Evolutionary conservation across 2,797 vertebrate species (phyloP).

Genomic region (Rallus crepitans): DNA sequence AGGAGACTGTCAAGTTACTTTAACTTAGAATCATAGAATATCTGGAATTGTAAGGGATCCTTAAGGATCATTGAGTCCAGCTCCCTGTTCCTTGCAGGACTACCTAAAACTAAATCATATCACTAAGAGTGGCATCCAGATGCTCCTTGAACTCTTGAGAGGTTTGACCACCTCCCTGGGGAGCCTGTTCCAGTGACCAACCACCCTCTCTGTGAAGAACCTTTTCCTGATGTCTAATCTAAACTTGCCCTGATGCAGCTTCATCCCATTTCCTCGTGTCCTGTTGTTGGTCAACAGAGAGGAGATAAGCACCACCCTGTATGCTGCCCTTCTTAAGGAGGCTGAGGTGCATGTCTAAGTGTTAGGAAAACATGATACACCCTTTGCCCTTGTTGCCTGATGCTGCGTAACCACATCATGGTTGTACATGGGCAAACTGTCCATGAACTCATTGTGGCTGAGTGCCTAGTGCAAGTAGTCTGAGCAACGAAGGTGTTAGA

Average conservation of each 20-base stretch:
- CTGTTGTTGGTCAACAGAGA: not conserved
- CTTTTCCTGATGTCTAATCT: not conserved
- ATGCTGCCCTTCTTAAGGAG: not conserved
- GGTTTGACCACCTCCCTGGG: not conserved
- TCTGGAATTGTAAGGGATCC: not conserved
- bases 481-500: not conserved
- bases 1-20: not conserved
- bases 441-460: accelerated
- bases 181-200: not conserved
- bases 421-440: not conserved
- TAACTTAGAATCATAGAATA: not conserved
- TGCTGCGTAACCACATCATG: accelerated
- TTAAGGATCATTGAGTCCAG: not conserved
- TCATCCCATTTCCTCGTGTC: accelerated
- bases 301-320: not conserved
- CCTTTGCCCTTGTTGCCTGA: not conserved
- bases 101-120: not conserved
- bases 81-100: not conserved
- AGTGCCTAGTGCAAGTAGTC: not conserved
- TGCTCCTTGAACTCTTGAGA: not conserved
- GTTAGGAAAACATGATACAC: not conserved
- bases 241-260: not conserved
- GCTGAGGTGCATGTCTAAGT: not conserved
- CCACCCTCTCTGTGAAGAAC: not conserved
- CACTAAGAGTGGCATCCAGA: not conserved